Conservation (phyloP, 2,888 invertebrate genomes). For the Volucella bombylans region DNA sequence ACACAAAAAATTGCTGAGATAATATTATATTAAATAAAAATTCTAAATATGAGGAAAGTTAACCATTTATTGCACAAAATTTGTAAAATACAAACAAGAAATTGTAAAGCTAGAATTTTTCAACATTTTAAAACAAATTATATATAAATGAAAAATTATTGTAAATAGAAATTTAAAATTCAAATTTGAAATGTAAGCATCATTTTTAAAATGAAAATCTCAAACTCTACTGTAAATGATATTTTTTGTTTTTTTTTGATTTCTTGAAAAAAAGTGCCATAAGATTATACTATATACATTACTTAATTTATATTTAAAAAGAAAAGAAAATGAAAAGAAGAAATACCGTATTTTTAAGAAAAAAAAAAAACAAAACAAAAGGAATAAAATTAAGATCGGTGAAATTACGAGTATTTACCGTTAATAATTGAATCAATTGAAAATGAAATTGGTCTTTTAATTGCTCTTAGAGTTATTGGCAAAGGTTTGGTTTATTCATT, state of each 20-base stretch:
- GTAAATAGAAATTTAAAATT: constrained; percentile 1
- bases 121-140: background rate
- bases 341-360: constrained; percentile 39
- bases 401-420: constrained; percentile 54
- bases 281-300: constrained; percentile 63
- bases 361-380: constrained; percentile 19
- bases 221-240: constrained; percentile 54
- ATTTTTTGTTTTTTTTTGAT: constrained; percentile 44
- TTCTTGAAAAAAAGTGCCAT: constrained; percentile 73
- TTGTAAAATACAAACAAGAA: constrained; percentile 12
- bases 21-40: constrained; percentile 3
- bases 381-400: constrained; percentile 52
- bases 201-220: constrained; percentile 70
- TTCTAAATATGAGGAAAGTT: constrained; percentile 10
- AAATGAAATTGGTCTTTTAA: constrained; percentile 31
- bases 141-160: constrained; percentile 20
- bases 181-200: constrained; percentile 22
- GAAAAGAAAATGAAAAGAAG: constrained; percentile 2
- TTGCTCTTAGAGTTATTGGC: background rate
- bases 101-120: background rate
- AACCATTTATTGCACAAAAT: constrained; percentile 45
- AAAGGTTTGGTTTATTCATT: too few species aligned
- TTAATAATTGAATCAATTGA: constrained; percentile 43
- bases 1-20: constrained; percentile 26
- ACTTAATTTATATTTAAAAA: constrained; percentile 69